Conservation (phyloP, 2,888 invertebrate species). For the Liodrosophila aerea region DNA sequence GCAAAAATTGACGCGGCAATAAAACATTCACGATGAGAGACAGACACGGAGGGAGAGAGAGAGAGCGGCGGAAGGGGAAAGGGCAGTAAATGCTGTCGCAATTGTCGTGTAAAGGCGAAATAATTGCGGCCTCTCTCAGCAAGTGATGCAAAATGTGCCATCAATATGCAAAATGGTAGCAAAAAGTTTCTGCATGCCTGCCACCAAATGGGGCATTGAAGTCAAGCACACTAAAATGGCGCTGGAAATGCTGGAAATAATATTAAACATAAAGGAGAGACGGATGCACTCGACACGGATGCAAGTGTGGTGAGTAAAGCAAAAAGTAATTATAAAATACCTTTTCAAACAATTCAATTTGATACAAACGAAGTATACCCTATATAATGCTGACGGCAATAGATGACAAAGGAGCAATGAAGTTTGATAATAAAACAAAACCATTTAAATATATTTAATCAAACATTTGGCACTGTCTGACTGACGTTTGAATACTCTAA, state of each 20-base stretch:
- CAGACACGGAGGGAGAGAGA: not conserved
- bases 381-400: slow-evolving; percentile 8
- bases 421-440: no score
- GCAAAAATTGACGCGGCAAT: slow-evolving; percentile 47
- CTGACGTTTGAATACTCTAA: no score
- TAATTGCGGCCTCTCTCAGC: slow-evolving; percentile 56
- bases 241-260: not conserved
- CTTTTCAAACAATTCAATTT: slow-evolving; percentile 4
- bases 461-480: no score
- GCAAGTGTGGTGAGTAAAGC: no score
- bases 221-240: slow-evolving; percentile 36
- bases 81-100: slow-evolving; percentile 31
- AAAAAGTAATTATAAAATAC: slow-evolving; percentile 3
- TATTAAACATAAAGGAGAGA: slow-evolving; percentile 2
- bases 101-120: slow-evolving; percentile 56
- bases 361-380: no score
- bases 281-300: no score
- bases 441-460: no score
- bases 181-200: slow-evolving; percentile 21
- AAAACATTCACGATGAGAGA: slow-evolving; percentile 40
- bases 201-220: slow-evolving; percentile 23
- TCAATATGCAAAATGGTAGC: slow-evolving; percentile 56
- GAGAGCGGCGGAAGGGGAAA: slow-evolving; percentile 5
- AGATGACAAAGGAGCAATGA: slow-evolving; percentile 24
- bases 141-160: slow-evolving; percentile 55